Conservation (phyloP, 2,888 invertebrate genomes). For the Philaethria dido region DNA sequence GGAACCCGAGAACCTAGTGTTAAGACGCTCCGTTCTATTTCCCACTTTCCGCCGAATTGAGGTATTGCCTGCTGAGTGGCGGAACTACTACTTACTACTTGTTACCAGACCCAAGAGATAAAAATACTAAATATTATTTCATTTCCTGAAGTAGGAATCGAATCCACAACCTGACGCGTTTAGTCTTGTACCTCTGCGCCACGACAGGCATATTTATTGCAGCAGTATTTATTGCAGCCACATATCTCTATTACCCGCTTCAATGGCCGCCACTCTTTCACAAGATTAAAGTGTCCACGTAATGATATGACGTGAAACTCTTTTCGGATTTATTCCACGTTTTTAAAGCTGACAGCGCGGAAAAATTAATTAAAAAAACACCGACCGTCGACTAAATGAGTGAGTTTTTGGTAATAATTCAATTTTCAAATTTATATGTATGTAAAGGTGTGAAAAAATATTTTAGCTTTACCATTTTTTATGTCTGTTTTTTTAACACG, state of each 20-base stretch:
- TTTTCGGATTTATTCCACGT: conserved; percentile 23
- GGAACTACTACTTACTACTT: too few relatives aligned
- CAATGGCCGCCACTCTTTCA: conserved; percentile 17
- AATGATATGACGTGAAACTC: conserved; percentile 25
- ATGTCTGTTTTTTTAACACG: not conserved
- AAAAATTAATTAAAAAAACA: conserved; percentile 6
- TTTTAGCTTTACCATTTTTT: not conserved
- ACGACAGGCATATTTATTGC: too few relatives aligned
- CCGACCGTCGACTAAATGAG: not conserved
- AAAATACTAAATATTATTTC: too few relatives aligned
- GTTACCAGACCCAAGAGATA: too few relatives aligned
- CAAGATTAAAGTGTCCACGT: conserved; percentile 20
- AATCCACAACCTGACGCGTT: too few relatives aligned
- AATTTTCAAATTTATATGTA: not conserved
- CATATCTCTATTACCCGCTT: conserved; percentile 16
- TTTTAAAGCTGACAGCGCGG: conserved; percentile 11
- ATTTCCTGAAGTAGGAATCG: too few relatives aligned
- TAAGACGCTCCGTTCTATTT: too few relatives aligned
- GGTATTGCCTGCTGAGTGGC: too few relatives aligned
- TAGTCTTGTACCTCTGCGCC: too few relatives aligned
- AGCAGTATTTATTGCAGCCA: conserved; percentile 13
- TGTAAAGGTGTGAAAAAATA: not conserved
- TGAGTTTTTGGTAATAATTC: conserved; percentile 13
- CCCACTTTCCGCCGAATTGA: too few relatives aligned
- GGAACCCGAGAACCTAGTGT: too few relatives aligned